Evolutionary conservation across 1,140 invertebrate genomes (phyloP).

Genomic region (Leptinotarsa lineolata): DNA sequence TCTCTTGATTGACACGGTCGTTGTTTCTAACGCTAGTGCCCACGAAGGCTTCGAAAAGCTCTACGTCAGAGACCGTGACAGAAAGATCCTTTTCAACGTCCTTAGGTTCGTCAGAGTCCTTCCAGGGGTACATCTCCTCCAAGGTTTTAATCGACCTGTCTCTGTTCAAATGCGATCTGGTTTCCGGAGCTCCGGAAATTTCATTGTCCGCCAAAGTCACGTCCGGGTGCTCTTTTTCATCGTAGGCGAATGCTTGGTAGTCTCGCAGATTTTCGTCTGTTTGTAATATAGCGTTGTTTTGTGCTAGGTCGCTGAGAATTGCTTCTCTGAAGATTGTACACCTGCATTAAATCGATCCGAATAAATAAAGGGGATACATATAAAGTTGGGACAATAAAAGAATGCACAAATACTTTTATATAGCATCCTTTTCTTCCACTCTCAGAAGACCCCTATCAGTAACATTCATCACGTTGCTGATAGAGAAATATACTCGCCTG

Average conservation of each 20-base stretch:
- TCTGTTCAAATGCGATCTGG: conserved; percentile 36
- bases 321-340: neutral
- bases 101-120: conserved; percentile 65
- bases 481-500: conserved; percentile 50
- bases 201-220: neutral
- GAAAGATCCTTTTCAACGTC: conserved; percentile 67
- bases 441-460: too few relatives aligned
- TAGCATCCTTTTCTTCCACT: too few relatives aligned
- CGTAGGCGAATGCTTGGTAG: conserved; percentile 32
- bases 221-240: conserved; percentile 12
- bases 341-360: too few relatives aligned
- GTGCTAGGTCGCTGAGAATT: conserved; percentile 20
- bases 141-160: conserved; percentile 44
- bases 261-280: conserved; percentile 45
- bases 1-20: too few relatives aligned
- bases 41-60: conserved; percentile 69
- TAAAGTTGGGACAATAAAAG: too few relatives aligned
- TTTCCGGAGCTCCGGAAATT: conserved; percentile 6
- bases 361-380: too few relatives aligned
- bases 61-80: conserved; percentile 68
- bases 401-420: too few relatives aligned
- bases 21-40: neutral
- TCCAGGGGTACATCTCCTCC: conserved; percentile 58
- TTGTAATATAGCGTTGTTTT: conserved; percentile 34
- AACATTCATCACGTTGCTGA: too few relatives aligned